Percentiles rank a stretch among this genome's conserved stretches.
These are phyloP conservation scores for Ageneiosus marmoratus DNA, from an alignment of 2,113 vertebrate genomes.

Conservation along the genomic window DNA sequence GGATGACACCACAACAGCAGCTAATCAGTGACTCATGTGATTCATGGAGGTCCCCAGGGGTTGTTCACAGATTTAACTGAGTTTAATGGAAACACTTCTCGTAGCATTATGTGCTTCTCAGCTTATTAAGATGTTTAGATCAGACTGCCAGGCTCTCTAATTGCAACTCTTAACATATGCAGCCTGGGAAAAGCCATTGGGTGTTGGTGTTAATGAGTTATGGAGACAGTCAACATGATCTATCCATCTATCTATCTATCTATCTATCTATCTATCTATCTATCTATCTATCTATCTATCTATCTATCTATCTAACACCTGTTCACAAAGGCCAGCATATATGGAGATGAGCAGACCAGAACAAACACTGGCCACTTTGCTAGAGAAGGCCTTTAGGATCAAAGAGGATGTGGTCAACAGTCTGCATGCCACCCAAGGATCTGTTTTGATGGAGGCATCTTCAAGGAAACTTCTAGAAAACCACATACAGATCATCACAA, in stretches of 20 bases:
- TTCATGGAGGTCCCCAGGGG: slow-evolving; percentile 45
- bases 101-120: background rate
- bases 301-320: background rate
- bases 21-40: slow-evolving; percentile 48
- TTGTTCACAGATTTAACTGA: slow-evolving; percentile 38
- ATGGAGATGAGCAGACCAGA: slow-evolving; percentile 75
- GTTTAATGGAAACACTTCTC: background rate
- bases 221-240: background rate
- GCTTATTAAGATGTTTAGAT: slow-evolving; percentile 10
- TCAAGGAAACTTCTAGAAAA: slow-evolving; percentile 77
- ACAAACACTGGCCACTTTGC: slow-evolving; percentile 69
- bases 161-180: background rate
- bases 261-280: background rate
- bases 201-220: background rate
- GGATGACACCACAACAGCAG: slow-evolving; percentile 45
- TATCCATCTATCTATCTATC: too few relatives aligned
- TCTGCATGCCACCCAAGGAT: slow-evolving; percentile 66
- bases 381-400: slow-evolving; percentile 80
- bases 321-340: slow-evolving; percentile 47
- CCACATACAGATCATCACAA: slow-evolving; percentile 78
- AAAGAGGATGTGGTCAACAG: slow-evolving; percentile 74
- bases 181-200: background rate
- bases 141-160: background rate
- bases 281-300: background rate
- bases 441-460: slow-evolving; percentile 62